Conservation (phyloP, 2,888 invertebrate species). For the Pedicia rivosa region DNA sequence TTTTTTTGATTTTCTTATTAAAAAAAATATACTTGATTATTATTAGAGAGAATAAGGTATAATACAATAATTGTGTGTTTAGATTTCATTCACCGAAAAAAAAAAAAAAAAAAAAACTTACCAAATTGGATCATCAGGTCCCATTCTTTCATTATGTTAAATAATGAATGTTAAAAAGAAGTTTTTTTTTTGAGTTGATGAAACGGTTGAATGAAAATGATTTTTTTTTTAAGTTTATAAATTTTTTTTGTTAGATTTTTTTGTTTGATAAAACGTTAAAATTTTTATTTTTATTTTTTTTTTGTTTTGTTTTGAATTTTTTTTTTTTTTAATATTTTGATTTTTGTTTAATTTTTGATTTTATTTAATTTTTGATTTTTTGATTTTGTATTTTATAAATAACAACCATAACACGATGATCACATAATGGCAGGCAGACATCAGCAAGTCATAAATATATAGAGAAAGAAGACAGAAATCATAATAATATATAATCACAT, state of each 20-base stretch:
- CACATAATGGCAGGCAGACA: not conserved
- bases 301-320: not conserved
- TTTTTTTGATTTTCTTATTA: no score
- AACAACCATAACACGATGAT: not conserved
- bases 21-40: no score
- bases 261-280: conserved; percentile 1
- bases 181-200: conserved; percentile 6
- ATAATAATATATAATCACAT: no score
- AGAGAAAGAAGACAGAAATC: no score
- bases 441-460: not conserved
- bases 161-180: conserved; percentile 3
- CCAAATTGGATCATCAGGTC: conserved; percentile 15
- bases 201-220: no score
- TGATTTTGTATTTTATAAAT: not conserved
- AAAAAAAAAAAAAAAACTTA: conserved; percentile 12
- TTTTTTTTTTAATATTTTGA: not conserved
- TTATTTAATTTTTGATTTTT: not conserved
- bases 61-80: no score
- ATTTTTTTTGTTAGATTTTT: conserved; percentile 1
- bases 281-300: not conserved
- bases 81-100: no score
- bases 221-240: conserved; percentile 5
- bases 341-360: no score
- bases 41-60: no score
- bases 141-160: conserved; percentile 11